Base-by-base conservation (phyloP, 2,888 invertebrate species). In the Sthenelais limicola region DNA sequence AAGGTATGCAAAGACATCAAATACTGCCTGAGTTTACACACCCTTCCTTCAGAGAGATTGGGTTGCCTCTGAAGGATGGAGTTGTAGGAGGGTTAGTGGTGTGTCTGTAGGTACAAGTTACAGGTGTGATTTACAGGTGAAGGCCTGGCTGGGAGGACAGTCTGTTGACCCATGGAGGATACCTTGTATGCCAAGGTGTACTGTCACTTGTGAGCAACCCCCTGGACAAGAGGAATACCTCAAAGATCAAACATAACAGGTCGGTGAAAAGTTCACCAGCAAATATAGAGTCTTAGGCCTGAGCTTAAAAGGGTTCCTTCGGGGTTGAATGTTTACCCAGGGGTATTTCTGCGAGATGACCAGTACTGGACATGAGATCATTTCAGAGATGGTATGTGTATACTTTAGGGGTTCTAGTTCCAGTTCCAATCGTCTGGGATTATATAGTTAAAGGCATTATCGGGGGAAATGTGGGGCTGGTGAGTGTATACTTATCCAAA, bases 221-320 rank as follows among this genome's bases (percentile, higher is more conserved):
- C 56, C 33, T 18, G 33, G 56, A 12, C 5, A 56, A 28, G 21
- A 33, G 32, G 18, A 33, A 56, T 56, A 56, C 33, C 30, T 56
- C 56, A 15, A 32, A 30, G 56, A 18, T 33, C 56, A 56, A 56
- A 56, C 56, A 56, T 56, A n/a, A 24, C 26, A 24, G 30, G 30
- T 56, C 3, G 56, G 56, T 56, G 56, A 56, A 56, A 56, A 56
- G 56, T 56, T 56, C 56, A 56, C 33, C 56, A 56, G 56, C 32
- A 56, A 56, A 56, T 33, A 56, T 33, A 21, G 4, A n/a, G 56
- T 7, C 56, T 32, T 3, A n/a, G 56, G 1, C 30, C 56, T 15
- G 32, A 12, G 56, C n/a, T n/a, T 4, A 21, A 12, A 2, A 24
- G 30, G 30, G 32, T 56, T 56, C 33, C 32, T 33, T 21, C 30